Evolutionary conservation across 2,113 vertebrate genomes (phyloP), one percentile per base, ranked within the genome.

Genomic region (Vulpes ferrilata): DNA sequence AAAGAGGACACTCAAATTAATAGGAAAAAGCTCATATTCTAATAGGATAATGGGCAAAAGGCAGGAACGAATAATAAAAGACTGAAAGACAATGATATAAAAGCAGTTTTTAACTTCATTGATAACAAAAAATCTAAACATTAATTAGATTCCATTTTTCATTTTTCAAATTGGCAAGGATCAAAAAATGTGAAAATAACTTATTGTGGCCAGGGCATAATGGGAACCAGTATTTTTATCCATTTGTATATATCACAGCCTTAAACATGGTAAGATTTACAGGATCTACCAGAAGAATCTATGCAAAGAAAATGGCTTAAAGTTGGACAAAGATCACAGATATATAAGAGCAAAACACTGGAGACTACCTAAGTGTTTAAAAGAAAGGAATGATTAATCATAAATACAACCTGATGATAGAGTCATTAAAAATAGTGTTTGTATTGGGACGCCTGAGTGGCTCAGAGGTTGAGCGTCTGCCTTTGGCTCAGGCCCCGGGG

Each of bases 1-100:
- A 87, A 95, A 88, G 48, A 59, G 27, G 53, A 69, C 51, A 95
- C 65, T 95, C 25, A 65, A 76, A 69, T 94, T 65, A 92, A 71
- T 64, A 79, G 78, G 32, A 93, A 91, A 82, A 94, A 80, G 48
- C 78, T 93, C 30, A 64, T 25, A 60, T 0, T 73, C 11, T 19
- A 65, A 76, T 7, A 71, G 27, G 32, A 82, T 48, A 86, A 55
- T 82, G 38, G 20, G 25, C 32, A 87, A 87, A 92, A n/a, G 27
- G 6, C 3, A 16, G 48, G 12, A 53, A 92, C 17, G 90, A 78
- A 53, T 92, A 91, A 88, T 91, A 57, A 90, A 93, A 64, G n/a
- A 60, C 23, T 82, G 32, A 74, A 78, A 81, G 60, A 53, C 38
- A 78, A 95, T 87, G 17, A 35, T 64, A 62, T 6, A 65, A 87